Evolutionary conservation across 2,797 vertebrate species (phyloP).

Genomic region (Muraenolepis orangiensis): DNA sequence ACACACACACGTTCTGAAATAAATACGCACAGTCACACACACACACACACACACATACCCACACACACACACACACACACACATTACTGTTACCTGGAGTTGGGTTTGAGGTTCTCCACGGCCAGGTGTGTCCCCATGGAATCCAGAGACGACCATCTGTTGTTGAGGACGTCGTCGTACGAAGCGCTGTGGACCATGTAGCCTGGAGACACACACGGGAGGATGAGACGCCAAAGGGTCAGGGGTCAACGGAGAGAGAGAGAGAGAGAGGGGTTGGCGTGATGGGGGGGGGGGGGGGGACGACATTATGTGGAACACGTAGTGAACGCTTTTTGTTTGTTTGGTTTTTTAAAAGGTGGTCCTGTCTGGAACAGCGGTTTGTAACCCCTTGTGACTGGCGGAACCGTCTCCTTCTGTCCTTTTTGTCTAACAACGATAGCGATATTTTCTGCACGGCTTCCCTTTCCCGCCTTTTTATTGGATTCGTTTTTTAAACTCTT

Average conservation of each 20-base stretch:
- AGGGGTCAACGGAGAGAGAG: neutral
- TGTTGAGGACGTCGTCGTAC: slow-evolving; percentile 93
- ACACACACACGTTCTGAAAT: neutral
- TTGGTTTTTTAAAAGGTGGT: neutral
- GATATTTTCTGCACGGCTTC: neutral
- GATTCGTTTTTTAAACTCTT: neutral
- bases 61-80: slow-evolving; percentile 18
- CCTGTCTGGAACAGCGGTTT: neutral
- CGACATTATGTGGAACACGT: too few species aligned
- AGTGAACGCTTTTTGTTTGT: too few species aligned
- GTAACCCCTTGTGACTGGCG: too few species aligned
- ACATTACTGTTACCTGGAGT: slow-evolving; percentile 82
- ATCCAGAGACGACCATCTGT: slow-evolving; percentile 86
- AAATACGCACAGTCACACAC: slow-evolving; percentile 3
- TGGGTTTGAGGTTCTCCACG: slow-evolving; percentile 98
- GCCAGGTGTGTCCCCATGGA: slow-evolving; percentile 84
- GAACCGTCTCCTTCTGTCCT: neutral
- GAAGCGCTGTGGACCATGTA: slow-evolving; percentile 96
- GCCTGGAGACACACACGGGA: slow-evolving; percentile 71
- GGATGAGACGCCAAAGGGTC: neutral
- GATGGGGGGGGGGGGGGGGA: too few species aligned
- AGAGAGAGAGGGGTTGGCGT: too few species aligned
- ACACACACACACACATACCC: neutral
- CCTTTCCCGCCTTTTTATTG: neutral
- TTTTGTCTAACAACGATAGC: too few species aligned